Base-by-base conservation (phyloP, 1,140 invertebrate species). In the Drosophila punjabiensis region DNA sequence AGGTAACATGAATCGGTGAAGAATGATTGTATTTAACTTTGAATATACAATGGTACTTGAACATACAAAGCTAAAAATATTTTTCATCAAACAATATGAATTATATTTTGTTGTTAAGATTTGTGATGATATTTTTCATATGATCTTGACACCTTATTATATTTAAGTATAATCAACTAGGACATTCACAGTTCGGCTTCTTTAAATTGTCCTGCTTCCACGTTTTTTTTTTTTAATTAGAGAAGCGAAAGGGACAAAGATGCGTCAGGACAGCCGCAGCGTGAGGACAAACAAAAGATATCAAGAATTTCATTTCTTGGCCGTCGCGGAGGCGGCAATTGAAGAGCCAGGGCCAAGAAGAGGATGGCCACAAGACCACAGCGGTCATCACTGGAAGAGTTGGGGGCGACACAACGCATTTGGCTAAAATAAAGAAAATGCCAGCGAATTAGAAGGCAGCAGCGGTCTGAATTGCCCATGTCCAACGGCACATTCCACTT, bases 291-390 rank as follows among this genome's bases (percentile, higher is more conserved):
- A 90, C 86, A 89, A 89, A 89, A 89, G 86, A 89, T 90, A 89
- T 89, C 86, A 89, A 90, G 86, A 89, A 89, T 91, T 89, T 90
- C 86, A 86, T 90, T 88, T 88, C 84, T 88, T 88, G 62, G 83
- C 83, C 60, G 58, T 50, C 52, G 67, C 69, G 73, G 59, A 80
- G 65, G 68, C 84, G 67, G 80, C 85, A 74, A 75, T 75, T 78
- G 74, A 63, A 60, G 48, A 74, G 41, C 68, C 37, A 55, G 63
- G 47, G 43, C 69, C 18, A 41, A 39, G 47, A 77, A 41, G 56
- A 71, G 68, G 69, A 82, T 53, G 50, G 50, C 70, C 37, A n/a
- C 50, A 81, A 73, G 82, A 81, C 82, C 82, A 69, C 82, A 76
- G 69, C 60, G 70, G 75, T 73, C 82, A 85, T 85, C 82, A 85